A percentile compares a stretch with the other conserved stretches of the same genome.
phyloP scores from a whole-genome alignment of 2,113 vertebrate species.

The Mungos mungo region DNA sequence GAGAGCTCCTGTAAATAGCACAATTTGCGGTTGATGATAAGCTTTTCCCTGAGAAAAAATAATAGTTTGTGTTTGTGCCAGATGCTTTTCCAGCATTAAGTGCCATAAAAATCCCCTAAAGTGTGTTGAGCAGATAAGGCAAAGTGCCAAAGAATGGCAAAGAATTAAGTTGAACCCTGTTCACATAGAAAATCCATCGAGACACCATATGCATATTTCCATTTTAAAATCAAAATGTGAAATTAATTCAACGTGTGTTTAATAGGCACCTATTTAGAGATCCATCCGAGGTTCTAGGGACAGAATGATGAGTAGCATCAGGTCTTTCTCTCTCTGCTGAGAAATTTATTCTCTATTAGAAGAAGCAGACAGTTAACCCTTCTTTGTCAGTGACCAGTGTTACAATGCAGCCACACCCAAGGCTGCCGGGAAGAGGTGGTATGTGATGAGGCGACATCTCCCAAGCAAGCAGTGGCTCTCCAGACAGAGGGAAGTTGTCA shows the following conservation, averaged over 20 bases:
- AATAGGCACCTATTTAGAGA: constrained; percentile 40
- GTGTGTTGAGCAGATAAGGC: constrained; percentile 71
- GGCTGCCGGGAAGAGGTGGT: background rate
- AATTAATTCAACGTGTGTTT: constrained; percentile 70
- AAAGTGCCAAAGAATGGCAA: constrained; percentile 59
- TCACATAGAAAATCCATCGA: constrained; percentile 61
- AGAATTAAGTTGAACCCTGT: constrained; percentile 64
- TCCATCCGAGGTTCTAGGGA: background rate
- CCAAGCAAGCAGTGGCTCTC: background rate
- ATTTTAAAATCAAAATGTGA: constrained; percentile 69
- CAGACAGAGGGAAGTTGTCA: background rate
- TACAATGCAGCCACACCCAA: background rate
- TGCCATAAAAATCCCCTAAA: constrained; percentile 73
- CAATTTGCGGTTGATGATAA: constrained; percentile 62
- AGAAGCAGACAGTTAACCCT: background rate
- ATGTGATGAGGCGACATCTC: background rate
- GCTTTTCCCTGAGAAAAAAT: constrained; percentile 60
- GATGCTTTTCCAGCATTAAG: constrained; percentile 71
- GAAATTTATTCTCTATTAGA: background rate
- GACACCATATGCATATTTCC: constrained; percentile 66
- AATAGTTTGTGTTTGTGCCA: constrained; percentile 76
- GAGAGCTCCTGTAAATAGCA: constrained; percentile 17
- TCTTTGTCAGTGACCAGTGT: background rate
- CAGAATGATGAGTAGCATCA: background rate
- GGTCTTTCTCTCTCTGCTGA: background rate